Conservation (phyloP, 2,797 vertebrate species). For the Mormyrus proboscirostris region DNA sequence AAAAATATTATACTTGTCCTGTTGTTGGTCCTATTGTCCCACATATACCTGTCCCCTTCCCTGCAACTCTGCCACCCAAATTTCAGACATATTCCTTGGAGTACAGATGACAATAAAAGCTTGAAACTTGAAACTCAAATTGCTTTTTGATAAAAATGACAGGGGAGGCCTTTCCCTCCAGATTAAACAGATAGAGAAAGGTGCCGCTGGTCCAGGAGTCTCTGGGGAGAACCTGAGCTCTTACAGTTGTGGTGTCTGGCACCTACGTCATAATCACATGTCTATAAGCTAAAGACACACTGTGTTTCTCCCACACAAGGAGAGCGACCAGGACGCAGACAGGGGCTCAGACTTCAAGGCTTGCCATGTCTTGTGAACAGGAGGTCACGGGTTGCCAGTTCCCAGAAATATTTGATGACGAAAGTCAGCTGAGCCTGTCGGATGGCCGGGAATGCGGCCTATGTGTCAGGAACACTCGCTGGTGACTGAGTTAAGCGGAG, state of each 20-base stretch:
- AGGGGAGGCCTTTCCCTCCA: background rate
- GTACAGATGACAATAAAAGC: background rate
- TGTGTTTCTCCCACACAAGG: background rate
- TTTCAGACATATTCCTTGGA: background rate
- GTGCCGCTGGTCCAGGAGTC: background rate
- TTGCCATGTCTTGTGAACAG: conserved; percentile 29
- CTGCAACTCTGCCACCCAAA: background rate
- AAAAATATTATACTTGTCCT: background rate
- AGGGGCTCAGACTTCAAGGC: background rate
- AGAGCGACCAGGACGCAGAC: background rate
- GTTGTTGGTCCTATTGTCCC: background rate
- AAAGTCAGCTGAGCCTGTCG: conserved; percentile 45
- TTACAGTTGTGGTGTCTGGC: too few relatives aligned
- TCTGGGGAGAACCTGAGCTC: background rate
- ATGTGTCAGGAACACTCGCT: background rate
- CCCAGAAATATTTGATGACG: conserved; percentile 62
- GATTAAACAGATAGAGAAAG: background rate
- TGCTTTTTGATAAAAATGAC: background rate
- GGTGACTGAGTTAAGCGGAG: background rate
- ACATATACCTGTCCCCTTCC: background rate
- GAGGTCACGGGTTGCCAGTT: conserved; percentile 42
- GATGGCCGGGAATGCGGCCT: conserved; percentile 24
- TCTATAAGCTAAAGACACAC: background rate
- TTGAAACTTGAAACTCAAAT: background rate
- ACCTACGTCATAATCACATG: background rate